Evolutionary conservation across 2,113 vertebrate species (phyloP).

Genomic region (Otolemur garnettii): DNA sequence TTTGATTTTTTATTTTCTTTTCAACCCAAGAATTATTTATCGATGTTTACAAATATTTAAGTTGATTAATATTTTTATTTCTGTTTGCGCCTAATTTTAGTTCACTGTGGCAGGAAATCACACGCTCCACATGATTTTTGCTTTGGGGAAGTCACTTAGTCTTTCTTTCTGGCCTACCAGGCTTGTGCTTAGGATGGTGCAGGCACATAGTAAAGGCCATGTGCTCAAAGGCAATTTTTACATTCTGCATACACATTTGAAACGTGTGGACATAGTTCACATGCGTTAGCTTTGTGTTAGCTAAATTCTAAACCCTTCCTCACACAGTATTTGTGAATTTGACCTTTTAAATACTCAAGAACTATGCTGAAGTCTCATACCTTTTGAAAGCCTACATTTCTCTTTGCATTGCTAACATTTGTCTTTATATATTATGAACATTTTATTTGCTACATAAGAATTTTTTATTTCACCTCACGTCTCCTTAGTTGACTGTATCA

Average conservation of each 20-base stretch:
- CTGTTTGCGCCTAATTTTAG: slow-evolving; percentile 70
- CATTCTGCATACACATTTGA: background rate
- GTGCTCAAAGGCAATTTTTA: background rate
- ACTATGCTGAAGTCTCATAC: background rate
- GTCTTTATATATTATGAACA: background rate
- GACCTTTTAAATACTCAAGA: background rate
- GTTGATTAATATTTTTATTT: slow-evolving; percentile 51
- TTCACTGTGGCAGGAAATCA: slow-evolving; percentile 3
- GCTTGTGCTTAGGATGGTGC: background rate
- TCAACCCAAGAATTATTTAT: slow-evolving; percentile 67
- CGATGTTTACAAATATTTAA: slow-evolving; percentile 57
- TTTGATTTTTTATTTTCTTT: slow-evolving; percentile 71
- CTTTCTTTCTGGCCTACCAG: background rate
- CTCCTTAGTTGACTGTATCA: background rate
- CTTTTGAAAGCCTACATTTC: background rate
- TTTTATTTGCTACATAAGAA: background rate
- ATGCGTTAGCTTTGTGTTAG: background rate
- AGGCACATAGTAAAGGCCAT: background rate
- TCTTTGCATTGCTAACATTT: background rate
- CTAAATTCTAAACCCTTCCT: slow-evolving; percentile 15
- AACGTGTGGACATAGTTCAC: background rate
- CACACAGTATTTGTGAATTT: background rate
- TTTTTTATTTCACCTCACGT: background rate
- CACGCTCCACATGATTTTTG: background rate
- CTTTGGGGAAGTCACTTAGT: slow-evolving; percentile 45